Evolutionary conservation across 2,888 invertebrate species (phyloP), one percentile per base, ranked within the genome.

Genomic region (Eumerus sabulonum): DNA sequence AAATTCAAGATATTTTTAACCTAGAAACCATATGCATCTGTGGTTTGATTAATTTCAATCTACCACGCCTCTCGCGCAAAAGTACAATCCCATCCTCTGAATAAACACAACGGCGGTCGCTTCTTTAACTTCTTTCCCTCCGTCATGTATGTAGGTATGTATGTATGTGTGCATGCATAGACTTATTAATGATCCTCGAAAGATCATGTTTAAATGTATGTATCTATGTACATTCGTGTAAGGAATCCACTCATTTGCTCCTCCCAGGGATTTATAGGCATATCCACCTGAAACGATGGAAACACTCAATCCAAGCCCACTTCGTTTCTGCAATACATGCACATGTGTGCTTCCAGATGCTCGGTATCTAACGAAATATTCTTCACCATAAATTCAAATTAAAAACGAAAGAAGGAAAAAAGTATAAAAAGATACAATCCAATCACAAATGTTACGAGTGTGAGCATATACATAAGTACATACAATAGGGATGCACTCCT

Each of bases 361-460:
- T 73, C 53, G 59, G 59, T 68, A 62, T 73, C 56, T 27, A 27
- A 76, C 54, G 45, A 11, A 27, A 40, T 62, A 76, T 70, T 66
- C 74, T 81, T 81, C 79, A 81, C 66, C 74, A 81, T 74, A 81
- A 81, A 81, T 81, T 81, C 70, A 81, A 74, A 76, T 71, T 60
- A 81, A 81, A 79, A 79, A 79, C 74, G 59, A 68, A 73, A 63
- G 60, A 66, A 56, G 19, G 66, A 38, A 40, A 47, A 40, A 73
- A 56, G 62, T 56, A 57, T 19, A 76, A 47, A 42, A 48, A 42
- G 9, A n/a, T 40, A 42, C 67, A 79, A 74, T 79, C 79, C 79
- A 79, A 79, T 79, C 79, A 79, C 79, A 79, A 79, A 70, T 74
- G 51, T 48, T 74, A 27, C 27, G 7, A 27, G 7, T 27, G 7